phyloP scores from a whole-genome alignment of 2,888 invertebrate species.

The Temnothorax unifasciatus region DNA sequence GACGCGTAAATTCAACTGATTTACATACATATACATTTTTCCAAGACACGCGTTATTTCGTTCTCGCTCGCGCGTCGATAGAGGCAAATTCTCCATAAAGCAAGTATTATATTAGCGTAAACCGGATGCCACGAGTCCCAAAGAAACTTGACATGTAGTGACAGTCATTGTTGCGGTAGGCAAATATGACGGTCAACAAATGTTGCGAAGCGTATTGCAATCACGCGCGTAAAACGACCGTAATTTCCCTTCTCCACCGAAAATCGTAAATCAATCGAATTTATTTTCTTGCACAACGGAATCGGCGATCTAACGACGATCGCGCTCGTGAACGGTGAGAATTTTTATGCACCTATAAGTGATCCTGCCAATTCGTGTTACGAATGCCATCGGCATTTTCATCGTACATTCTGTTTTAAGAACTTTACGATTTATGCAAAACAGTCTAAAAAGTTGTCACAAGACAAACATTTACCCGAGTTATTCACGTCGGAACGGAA shows the following conservation, averaged over 20 bases:
- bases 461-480: background rate
- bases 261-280: conserved; percentile 55
- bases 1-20: background rate
- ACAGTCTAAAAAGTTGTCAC: background rate
- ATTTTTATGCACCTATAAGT: background rate
- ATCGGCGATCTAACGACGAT: background rate
- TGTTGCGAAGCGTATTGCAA: conserved; percentile 28
- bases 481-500: background rate
- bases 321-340: background rate
- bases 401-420: background rate
- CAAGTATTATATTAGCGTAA: conserved; percentile 36
- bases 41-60: background rate
- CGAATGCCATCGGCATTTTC: background rate
- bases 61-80: background rate
- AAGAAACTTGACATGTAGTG: conserved; percentile 60
- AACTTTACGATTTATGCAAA: conserved; percentile 13
- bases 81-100: background rate
- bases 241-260: conserved; percentile 55
- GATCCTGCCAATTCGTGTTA: background rate
- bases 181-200: background rate
- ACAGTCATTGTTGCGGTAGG: conserved; percentile 24
- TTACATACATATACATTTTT: background rate
- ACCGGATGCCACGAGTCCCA: conserved; percentile 64
- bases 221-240: conserved; percentile 64
- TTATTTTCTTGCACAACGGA: conserved; percentile 21